Conservation (phyloP, 2,113 vertebrate species). For the Caranx melampygus region DNA sequence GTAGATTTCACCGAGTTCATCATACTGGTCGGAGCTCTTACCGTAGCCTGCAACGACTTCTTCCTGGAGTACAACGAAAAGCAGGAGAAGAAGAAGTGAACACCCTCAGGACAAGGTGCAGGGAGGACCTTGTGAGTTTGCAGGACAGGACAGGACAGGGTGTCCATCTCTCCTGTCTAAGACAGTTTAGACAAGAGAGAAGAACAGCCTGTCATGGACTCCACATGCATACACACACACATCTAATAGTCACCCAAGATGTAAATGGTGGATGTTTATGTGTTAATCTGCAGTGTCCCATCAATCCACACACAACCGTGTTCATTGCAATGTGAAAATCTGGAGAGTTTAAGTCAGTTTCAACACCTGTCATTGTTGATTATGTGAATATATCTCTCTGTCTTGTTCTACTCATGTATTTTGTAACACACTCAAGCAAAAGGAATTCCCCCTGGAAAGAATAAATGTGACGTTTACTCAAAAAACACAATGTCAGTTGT, state of each 20-base stretch:
- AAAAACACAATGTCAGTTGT: slow-evolving; percentile 28
- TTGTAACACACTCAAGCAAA: slow-evolving; percentile 68
- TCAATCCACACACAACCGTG: slow-evolving; percentile 18
- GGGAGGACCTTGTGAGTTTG: slow-evolving; percentile 25
- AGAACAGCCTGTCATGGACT: slow-evolving; percentile 49
- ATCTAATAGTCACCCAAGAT: slow-evolving; percentile 7
- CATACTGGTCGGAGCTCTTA: slow-evolving; percentile 85
- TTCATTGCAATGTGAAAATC: slow-evolving; percentile 45
- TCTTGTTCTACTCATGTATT: slow-evolving; percentile 64
- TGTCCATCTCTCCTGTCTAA: not conserved
- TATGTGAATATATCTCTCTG: slow-evolving; percentile 61
- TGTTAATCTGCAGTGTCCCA: slow-evolving; percentile 37
- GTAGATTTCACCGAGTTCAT: slow-evolving; percentile 88
- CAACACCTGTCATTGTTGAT: slow-evolving; percentile 56
- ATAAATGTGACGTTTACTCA: slow-evolving; percentile 79
- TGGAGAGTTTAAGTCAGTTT: slow-evolving; percentile 34
- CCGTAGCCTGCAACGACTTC: slow-evolving; percentile 88
- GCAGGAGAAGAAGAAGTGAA: slow-evolving; percentile 75
- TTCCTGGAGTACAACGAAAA: slow-evolving; percentile 85
- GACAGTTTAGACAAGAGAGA: slow-evolving; percentile 31
- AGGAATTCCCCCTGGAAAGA: slow-evolving; percentile 61
- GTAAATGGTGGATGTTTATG: slow-evolving; percentile 45
- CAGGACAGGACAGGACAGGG: too few relatives aligned
- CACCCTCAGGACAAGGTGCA: slow-evolving; percentile 21
- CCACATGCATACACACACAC: slow-evolving; percentile 29